Evolutionary conservation across 2,797 vertebrate species (phyloP), one percentile per base, ranked within the genome.

Genomic region (Rachycentron canadum): DNA sequence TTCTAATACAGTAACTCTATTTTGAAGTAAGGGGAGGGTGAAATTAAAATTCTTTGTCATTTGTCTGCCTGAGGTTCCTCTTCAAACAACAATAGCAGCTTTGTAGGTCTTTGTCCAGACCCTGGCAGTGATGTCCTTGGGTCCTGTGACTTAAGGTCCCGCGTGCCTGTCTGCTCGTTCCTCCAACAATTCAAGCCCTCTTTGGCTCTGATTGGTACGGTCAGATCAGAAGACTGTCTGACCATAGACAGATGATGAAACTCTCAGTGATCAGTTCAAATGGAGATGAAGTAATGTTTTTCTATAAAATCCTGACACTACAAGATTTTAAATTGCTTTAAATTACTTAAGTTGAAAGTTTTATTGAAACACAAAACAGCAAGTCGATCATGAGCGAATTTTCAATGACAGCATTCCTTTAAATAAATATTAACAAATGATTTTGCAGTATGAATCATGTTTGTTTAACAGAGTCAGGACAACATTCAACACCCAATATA

Each of bases 71-170:
- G 56, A 71, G 58, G 78, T 89, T 91, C 76, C 84, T 89, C 68
- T 82, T 28, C 38, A 41, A 72, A 41, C 75, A 89, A 94, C 91
- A 94, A 92, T 90, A 70, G 79, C 47, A 52, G 77, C 91, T 80
- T 87, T 93, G 91, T 91, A 14, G 77, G 58, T 69, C 40, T 41
- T 64, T 45, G 70, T 57, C 23, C 84, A 78, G 83, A 90, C 87
- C 89, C 89, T 92, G 92, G 91, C 89, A 89, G 87, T 26, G 88
- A 91, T 43, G 88, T 85, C 89, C 79, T 84, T 81, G 77, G 38
- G 88, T 91, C 92, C 90, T 91, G 91, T 94, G 92, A 94, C 93
- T 91, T 89, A 86, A 73, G 70, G 76, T 84, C 76, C 71, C 28
- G 61, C 74, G 61, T 59, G 73, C 82, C 69, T 7, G 36, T 83